Conservation (phyloP, 2,113 vertebrate genomes). For the Planiliza haematocheilus region DNA sequence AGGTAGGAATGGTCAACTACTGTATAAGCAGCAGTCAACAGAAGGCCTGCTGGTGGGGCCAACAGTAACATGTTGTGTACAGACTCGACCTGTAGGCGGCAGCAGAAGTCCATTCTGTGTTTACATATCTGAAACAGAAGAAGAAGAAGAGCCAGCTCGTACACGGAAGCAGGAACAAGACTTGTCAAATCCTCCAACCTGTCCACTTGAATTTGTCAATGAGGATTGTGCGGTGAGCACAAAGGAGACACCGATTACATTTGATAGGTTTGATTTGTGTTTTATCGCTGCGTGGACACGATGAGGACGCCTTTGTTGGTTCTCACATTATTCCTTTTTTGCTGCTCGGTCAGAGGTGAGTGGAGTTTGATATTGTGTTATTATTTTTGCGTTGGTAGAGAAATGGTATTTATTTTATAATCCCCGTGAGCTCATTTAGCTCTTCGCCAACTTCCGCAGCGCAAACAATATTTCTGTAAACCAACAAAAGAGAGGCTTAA, state of each 20-base stretch:
- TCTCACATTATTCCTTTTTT: neutral
- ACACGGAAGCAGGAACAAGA: constrained; percentile 60
- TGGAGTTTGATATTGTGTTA: neutral
- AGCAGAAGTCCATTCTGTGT: neutral
- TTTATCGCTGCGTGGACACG: neutral
- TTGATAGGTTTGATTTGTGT: neutral
- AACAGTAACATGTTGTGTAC: neutral
- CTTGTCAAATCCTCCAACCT: constrained; percentile 15
- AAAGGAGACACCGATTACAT: neutral
- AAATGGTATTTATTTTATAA: neutral
- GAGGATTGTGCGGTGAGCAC: neutral
- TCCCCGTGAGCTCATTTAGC: neutral
- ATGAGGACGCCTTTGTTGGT: constrained; percentile 51
- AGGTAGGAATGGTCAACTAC: too few relatives aligned
- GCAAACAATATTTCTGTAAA: neutral
- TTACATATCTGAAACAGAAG: neutral
- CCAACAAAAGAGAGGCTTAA: neutral
- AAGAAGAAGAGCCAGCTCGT: constrained; percentile 43
- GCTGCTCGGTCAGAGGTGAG: constrained; percentile 55
- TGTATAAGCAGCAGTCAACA: too few relatives aligned
- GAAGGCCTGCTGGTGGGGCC: too few relatives aligned
- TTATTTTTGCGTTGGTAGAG: neutral
- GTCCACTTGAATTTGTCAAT: neutral
- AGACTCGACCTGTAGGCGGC: neutral
- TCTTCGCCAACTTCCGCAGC: too few relatives aligned